phyloP scores from a whole-genome alignment of 1,140 invertebrate genomes.

The Tetraneura akinire region DNA sequence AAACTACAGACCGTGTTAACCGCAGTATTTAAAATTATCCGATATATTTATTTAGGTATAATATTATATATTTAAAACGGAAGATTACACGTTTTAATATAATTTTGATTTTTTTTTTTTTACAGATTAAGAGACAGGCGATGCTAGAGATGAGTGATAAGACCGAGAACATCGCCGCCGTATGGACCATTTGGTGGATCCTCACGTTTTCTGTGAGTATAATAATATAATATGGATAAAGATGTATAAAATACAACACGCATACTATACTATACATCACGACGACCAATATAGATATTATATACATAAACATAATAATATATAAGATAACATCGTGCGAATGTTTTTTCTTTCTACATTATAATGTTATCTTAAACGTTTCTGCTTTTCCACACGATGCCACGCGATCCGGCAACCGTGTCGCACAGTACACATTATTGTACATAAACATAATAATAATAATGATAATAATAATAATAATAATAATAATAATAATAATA shows the following conservation, averaged over 20 bases:
- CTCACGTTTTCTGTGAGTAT: slow-evolving; percentile 33
- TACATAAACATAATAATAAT: too few relatives aligned
- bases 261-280: not conserved
- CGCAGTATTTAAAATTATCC: too few relatives aligned
- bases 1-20: too few relatives aligned
- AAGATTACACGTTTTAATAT: not conserved
- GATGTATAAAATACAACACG: not conserved
- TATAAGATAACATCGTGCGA: not conserved
- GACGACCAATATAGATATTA: too few relatives aligned
- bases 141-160: not conserved
- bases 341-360: not conserved
- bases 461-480: too few relatives aligned
- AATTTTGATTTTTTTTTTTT: not conserved
- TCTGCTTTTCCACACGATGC: too few relatives aligned
- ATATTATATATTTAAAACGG: too few relatives aligned
- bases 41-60: too few relatives aligned
- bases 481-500: too few relatives aligned
- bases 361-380: not conserved
- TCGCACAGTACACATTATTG: too few relatives aligned
- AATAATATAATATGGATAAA: not conserved
- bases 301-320: not conserved
- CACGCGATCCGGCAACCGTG: not conserved
- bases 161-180: not conserved
- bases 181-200: slow-evolving; percentile 18
- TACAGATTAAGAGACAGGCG: not conserved